Evolutionary conservation across 1,140 invertebrate genomes (phyloP).

Genomic region (Phymorhynchus buccinoides): DNA sequence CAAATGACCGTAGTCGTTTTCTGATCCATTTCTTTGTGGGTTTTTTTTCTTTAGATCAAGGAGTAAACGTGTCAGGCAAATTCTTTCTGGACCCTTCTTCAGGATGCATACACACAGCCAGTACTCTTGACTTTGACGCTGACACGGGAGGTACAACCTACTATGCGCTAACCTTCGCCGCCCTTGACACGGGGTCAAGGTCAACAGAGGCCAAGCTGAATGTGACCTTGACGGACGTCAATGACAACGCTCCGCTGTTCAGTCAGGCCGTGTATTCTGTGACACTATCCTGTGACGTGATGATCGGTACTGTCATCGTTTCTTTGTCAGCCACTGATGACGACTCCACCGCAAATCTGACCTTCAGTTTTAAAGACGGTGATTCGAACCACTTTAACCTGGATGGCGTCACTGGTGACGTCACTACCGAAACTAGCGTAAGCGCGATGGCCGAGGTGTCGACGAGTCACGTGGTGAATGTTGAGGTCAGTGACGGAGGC

Average conservation of each 20-base stretch:
- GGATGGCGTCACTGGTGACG: conserved; percentile 12
- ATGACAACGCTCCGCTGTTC: conserved; percentile 20
- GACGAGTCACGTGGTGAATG: background rate
- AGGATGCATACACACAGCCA: background rate
- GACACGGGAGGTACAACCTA: conserved; percentile 3
- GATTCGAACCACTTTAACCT: background rate
- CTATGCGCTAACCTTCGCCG: background rate
- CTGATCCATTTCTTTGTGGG: no score
- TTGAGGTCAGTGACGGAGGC: background rate
- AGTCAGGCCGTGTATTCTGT: background rate
- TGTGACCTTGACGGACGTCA: conserved; percentile 4
- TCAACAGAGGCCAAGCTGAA: conserved; percentile 13
- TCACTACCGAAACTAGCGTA: background rate
- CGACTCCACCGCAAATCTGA: background rate
- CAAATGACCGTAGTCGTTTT: no score
- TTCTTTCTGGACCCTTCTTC: background rate
- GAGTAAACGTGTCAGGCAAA: background rate
- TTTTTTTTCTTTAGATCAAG: background rate
- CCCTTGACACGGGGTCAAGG: conserved; percentile 7
- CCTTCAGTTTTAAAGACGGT: background rate
- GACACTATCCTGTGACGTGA: background rate
- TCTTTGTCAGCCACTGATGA: background rate
- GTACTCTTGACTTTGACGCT: background rate
- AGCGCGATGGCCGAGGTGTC: background rate
- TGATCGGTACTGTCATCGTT: background rate